phyloP scores from a whole-genome alignment of 2,113 vertebrate genomes.

The Tragelaphus buxtoni region DNA sequence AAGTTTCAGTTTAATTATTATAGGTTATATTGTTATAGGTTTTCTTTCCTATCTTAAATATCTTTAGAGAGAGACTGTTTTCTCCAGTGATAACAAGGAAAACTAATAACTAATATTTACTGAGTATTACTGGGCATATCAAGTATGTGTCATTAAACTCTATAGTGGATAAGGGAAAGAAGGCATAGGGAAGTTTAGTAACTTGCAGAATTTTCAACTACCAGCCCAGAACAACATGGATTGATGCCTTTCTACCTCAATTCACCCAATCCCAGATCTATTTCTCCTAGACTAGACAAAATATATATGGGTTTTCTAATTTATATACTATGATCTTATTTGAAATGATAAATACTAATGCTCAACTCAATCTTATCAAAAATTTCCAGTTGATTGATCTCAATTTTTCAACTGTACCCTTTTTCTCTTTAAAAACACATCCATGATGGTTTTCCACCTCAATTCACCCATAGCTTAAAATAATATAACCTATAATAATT shows the following conservation, averaged over 20 bases:
- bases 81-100: background rate
- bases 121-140: background rate
- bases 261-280: background rate
- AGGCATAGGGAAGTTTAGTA: background rate
- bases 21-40: background rate
- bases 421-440: background rate
- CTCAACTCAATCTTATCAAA: constrained; percentile 1
- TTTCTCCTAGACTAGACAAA: constrained; percentile 4
- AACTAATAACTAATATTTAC: background rate
- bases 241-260: background rate
- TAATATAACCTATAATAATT: background rate
- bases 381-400: background rate
- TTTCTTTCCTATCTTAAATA: background rate
- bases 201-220: background rate
- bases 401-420: background rate
- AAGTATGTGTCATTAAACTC: background rate
- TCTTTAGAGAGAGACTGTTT: background rate
- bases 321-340: background rate
- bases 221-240: background rate
- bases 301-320: background rate
- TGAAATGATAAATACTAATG: constrained; percentile 43
- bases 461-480: background rate
- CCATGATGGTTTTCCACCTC: background rate
- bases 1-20: background rate
- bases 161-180: background rate